Base-by-base conservation (phyloP, 2,797 vertebrate species). In the Molossus molossus region DNA sequence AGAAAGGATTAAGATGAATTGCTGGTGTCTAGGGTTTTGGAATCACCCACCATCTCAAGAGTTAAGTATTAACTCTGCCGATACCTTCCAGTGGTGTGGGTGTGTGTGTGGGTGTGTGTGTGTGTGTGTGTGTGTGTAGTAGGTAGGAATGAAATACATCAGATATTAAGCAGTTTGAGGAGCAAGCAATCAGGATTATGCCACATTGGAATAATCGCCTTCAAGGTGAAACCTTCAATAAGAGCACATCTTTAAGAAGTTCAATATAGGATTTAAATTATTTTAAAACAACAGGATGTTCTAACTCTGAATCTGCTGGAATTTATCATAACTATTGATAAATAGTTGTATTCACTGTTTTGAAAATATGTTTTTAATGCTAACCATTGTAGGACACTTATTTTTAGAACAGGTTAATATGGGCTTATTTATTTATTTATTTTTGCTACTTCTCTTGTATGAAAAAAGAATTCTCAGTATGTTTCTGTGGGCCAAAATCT, bases 31-130 rank as follows among this genome's bases (percentile, higher is more conserved):
- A 67, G 50, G 73, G 65, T 75, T 92, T 96, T 67, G n/a, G 50
- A 82, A 96, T 87, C 94, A 97, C 33, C 50, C 48, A 82, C 25
- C 33, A 94, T 84, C 65, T 70, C 2, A 77, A 58, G 7, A 92
- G 92, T 96, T 90, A 87, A 96, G 93, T 73, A 97, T 96, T 97
- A 96, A 96, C 90, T 96, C 65, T 45, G 21, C 73, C 81, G n/a
- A 40, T 85, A 85, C 15, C 33, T 79, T 70, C 79, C 53, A 20
- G 20, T 27, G 15, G 17, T 20, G 18, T 25, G n/a, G 5, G 67
- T 17, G 17, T n/a, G 45, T n/a, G 27, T 25, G 23, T 29, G n/a
- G 40, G 72, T 25, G 57, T 40, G 55, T 5, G 60, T 13, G 69
- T 7, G 20, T 37, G 40, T 62, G 8, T 75, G 67, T 45, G 33